Conservation (phyloP, 2,113 vertebrate genomes). For the Bos indicus region DNA sequence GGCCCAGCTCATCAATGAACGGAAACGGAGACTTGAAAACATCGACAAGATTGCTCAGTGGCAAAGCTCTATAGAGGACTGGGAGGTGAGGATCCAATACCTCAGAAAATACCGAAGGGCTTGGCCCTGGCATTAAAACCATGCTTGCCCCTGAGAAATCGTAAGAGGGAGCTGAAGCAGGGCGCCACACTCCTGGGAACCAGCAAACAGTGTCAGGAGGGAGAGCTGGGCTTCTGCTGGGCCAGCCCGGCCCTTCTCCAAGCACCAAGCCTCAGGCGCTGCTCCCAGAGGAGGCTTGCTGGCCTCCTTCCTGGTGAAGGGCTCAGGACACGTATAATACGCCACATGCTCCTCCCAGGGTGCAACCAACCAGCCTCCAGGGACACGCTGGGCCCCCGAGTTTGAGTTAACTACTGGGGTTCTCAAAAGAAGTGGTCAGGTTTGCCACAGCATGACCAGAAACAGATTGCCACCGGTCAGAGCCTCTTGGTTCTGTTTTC, state of each 20-base stretch:
- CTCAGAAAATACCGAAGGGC: not conserved
- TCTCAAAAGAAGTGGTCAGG: not conserved
- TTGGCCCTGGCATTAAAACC: not conserved
- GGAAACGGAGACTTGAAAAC: slow-evolving; percentile 95
- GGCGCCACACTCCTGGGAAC: not conserved
- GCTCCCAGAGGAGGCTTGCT: not conserved
- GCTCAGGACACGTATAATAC: too few relatives aligned
- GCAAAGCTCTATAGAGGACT: slow-evolving; percentile 96
- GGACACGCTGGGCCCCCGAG: not conserved
- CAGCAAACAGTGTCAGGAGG: not conserved
- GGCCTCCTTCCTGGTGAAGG: not conserved
- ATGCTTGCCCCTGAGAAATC: not conserved
- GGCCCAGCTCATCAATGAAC: slow-evolving; percentile 93
- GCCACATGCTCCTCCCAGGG: not conserved
- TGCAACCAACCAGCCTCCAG: not conserved
- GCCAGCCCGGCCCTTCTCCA: too few relatives aligned
- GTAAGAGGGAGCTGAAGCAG: not conserved
- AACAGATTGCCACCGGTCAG: accelerated
- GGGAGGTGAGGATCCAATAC: slow-evolving; percentile 86
- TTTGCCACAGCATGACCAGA: not conserved
- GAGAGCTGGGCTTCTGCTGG: not conserved
- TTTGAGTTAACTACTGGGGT: not conserved
- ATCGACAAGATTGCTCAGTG: slow-evolving; percentile 97
- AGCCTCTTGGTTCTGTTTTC: not conserved
- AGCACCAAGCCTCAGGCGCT: not conserved